Percentiles rank a stretch among this genome's conserved stretches.
phyloP scores from a whole-genome alignment of 2,797 vertebrate genomes.

The Xerus rutilus region DNA sequence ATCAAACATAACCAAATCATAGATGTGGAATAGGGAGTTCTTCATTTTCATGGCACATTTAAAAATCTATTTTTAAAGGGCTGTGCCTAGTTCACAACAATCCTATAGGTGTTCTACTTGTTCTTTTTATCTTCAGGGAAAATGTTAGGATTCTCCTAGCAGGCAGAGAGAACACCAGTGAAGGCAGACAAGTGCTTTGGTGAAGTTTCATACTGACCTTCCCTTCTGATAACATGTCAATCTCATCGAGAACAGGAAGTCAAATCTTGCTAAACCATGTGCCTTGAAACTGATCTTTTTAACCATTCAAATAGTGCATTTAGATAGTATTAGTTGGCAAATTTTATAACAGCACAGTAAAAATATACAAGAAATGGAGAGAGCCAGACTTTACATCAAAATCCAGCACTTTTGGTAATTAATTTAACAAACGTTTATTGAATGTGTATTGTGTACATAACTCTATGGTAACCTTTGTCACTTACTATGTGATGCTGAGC shows the following conservation, averaged over 20 bases:
- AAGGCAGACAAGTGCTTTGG: background rate
- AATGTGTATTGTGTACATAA: background rate
- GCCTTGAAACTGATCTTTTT: background rate
- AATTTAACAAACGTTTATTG: background rate
- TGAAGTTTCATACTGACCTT: background rate
- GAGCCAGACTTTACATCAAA: background rate
- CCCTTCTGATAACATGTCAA: no score
- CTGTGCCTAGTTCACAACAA: background rate
- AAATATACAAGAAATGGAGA: background rate
- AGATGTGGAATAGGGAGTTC: background rate
- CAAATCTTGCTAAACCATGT: background rate
- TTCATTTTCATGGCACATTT: background rate
- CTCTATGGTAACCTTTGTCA: background rate
- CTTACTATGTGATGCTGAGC: background rate
- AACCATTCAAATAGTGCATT: background rate
- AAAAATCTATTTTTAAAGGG: background rate
- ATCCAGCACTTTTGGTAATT: background rate
- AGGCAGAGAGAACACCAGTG: background rate
- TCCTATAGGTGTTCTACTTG: background rate
- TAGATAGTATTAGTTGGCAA: background rate
- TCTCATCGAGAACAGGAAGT: background rate
- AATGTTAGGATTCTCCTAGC: background rate
- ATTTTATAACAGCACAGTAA: background rate
- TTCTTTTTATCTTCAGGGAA: background rate
- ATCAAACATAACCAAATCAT: background rate